Conservation (phyloP, 2,888 invertebrate species). For the Trimorus sp. region DNA sequence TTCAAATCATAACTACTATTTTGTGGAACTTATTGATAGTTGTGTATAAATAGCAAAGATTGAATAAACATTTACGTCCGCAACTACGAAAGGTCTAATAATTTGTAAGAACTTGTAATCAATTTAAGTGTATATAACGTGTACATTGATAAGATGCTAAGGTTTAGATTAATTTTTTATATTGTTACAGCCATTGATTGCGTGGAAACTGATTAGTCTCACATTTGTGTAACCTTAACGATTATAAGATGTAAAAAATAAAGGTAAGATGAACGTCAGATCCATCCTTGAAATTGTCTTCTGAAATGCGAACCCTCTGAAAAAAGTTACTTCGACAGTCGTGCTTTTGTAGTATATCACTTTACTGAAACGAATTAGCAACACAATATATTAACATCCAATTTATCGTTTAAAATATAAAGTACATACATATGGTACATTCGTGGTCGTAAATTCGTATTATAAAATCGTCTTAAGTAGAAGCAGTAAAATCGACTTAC, state of each 20-base stretch:
- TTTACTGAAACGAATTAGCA: no score
- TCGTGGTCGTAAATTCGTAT: no score
- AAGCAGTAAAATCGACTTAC: no score
- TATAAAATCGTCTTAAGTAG: no score
- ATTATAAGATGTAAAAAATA: slow-evolving; percentile 21
- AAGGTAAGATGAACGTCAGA: slow-evolving; percentile 12
- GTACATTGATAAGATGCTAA: slow-evolving; percentile 20
- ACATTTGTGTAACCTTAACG: slow-evolving; percentile 26
- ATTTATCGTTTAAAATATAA: no score
- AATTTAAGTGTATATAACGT: slow-evolving; percentile 28
- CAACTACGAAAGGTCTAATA: slow-evolving; percentile 36
- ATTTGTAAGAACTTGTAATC: slow-evolving; percentile 33
- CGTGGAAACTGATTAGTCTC: slow-evolving; percentile 38
- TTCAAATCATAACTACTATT: slow-evolving; percentile 16
- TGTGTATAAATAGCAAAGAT: slow-evolving; percentile 2
- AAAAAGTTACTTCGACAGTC: not conserved
- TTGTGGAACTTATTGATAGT: slow-evolving; percentile 12
- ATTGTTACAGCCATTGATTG: slow-evolving; percentile 35
- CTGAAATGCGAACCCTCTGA: no score
- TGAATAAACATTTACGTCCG: slow-evolving; percentile 34
- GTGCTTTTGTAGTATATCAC: no score
- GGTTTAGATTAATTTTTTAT: slow-evolving; percentile 43
- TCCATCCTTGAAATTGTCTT: no score
- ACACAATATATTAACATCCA: no score
- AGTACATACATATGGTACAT: no score